phyloP scores from a whole-genome alignment of 2,888 invertebrate species.

The Oxyteleia sp. region DNA sequence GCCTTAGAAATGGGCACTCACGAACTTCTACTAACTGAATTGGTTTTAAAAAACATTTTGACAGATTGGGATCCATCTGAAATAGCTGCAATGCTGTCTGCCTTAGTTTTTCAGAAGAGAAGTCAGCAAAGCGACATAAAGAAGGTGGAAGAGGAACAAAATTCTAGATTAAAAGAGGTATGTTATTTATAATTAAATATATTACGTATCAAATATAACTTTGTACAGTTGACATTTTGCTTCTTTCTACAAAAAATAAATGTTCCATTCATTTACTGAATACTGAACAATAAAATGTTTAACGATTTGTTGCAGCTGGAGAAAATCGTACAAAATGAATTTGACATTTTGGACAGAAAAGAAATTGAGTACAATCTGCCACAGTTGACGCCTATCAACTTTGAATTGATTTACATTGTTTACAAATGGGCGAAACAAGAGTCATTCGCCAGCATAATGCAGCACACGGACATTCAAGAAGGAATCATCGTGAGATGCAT shows the following conservation, averaged over 20 bases:
- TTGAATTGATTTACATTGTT: conserved; percentile 97
- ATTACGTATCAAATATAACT: too few species aligned
- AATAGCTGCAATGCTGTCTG: conserved; percentile 97
- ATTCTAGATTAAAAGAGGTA: conserved; percentile 89
- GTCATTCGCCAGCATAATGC: conserved; percentile 97
- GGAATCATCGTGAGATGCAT: conserved; percentile 99
- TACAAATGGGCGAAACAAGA: conserved; percentile 98
- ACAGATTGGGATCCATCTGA: conserved; percentile 95
- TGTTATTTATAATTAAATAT: conserved; percentile 13
- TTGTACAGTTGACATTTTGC: too few species aligned
- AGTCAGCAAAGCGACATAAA: conserved; percentile 88
- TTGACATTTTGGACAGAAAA: conserved; percentile 90
- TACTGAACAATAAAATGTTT: too few species aligned
- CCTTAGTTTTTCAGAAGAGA: conserved; percentile 96
- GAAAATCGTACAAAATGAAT: conserved; percentile 91
- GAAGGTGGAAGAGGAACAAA: conserved; percentile 67
- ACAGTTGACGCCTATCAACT: conserved; percentile 92
- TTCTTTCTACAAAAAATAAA: too few species aligned
- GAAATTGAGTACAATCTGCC: conserved; percentile 89
- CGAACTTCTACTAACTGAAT: conserved; percentile 97
- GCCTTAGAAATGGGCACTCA: conserved; percentile 96
- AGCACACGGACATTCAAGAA: conserved; percentile 97
- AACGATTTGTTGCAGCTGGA: conserved; percentile 90
- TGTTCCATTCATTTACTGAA: too few species aligned
- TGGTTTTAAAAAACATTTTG: conserved; percentile 96